Evolutionary conservation across 2,797 vertebrate genomes (phyloP).

Genomic region (Sphenodon punctatus): DNA sequence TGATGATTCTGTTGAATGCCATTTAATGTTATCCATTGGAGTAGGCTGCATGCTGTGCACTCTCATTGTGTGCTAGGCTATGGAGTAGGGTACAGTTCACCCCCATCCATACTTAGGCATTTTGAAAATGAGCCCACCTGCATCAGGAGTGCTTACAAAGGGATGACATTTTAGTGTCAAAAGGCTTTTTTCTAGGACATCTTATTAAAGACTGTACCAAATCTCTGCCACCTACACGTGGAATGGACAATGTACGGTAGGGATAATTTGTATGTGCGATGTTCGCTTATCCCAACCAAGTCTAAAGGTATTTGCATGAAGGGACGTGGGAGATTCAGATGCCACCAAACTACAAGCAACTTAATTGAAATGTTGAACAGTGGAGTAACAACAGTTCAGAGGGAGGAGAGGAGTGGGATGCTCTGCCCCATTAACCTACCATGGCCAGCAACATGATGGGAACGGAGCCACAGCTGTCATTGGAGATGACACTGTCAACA

Average conservation of each 20-base stretch:
- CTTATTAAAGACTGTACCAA: constrained; percentile 55
- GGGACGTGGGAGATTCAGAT: constrained; percentile 14
- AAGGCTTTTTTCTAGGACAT: constrained; percentile 41
- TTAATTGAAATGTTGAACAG: too few species aligned
- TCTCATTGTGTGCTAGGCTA: constrained; percentile 45
- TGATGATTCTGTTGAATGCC: constrained; percentile 31
- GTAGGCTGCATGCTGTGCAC: constrained; percentile 57
- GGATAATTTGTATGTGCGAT: constrained; percentile 43
- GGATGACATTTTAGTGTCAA: constrained; percentile 44
- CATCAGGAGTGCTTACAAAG: constrained; percentile 50
- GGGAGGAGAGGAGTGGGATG: too few species aligned
- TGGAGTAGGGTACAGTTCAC: constrained; percentile 45
- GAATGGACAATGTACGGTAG: background rate
- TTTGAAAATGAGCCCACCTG: constrained; percentile 35
- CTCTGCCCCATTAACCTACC: too few species aligned
- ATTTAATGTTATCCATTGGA: constrained; percentile 43
- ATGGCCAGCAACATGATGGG: too few species aligned
- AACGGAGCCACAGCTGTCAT: too few species aligned
- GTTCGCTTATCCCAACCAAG: constrained; percentile 52
- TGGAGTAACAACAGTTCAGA: too few species aligned
- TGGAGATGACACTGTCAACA: background rate
- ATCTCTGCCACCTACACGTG: constrained; percentile 37
- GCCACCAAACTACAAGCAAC: constrained; percentile 53
- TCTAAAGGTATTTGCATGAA: constrained; percentile 24
- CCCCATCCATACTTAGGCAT: constrained; percentile 20